Base-by-base conservation (phyloP, 2,113 vertebrate genomes). In the Callopanchax toddi region DNA sequence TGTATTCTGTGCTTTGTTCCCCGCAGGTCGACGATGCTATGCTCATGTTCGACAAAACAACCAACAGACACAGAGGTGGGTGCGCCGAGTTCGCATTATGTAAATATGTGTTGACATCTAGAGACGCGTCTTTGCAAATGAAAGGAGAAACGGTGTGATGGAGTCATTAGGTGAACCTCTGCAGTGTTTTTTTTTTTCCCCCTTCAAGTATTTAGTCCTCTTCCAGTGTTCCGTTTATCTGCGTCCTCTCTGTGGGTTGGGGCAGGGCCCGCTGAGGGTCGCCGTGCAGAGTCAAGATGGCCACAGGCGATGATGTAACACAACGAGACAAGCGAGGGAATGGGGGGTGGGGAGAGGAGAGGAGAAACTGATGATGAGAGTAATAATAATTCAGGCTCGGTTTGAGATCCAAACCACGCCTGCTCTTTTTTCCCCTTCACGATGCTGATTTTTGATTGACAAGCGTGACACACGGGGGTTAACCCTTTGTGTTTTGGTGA, bases 1-100 rank as follows among this genome's bases (percentile, higher is more conserved):
- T 86, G 71, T 73, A 69, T 79, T 78, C 79, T 85, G 60, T 55
- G 13, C 86, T 71, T 84, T 80, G 79, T 89, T 57, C 62, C 29
- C 81, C 71, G 46, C 91, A 98, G 96, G 96, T 98, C 74, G 96
- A 98, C 0, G 96, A 98, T 21, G 96, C 96, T 54, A 98, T 98
- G 96, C 92, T 98, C 78, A 98, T 97, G 96, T 98, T 98, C 5
- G 96, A 98, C 93, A 98, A 98, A 93, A 98, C 96, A 29, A 98
- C 96, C 87, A 98, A 98, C 91, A 91, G 96, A 83, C 96, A 97
- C 91, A 91, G 96, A 95, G 96, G 96, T 97, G 79, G 6, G 79
- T 75, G 45, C 13, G 7, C 34, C 12, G 8, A 45, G 32, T 55
- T 21, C 23, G 61, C 13, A 25, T 39, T 6, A 37, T 60, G 52